Percentiles rank a stretch among this genome's conserved stretches.
Evolutionary conservation across 1,140 invertebrate species (phyloP).

Genomic region (Pantala flavescens): DNA sequence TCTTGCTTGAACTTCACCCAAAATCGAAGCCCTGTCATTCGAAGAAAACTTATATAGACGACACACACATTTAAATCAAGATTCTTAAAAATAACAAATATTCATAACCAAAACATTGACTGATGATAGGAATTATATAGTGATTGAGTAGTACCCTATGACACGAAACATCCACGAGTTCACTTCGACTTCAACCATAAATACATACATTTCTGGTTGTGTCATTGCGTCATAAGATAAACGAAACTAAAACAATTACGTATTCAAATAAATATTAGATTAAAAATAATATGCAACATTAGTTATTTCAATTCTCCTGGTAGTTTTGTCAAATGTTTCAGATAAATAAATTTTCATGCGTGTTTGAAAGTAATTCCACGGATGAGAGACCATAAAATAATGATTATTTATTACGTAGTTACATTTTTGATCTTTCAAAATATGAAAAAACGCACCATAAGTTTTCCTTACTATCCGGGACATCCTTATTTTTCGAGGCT

Average conservation of each 20-base stretch:
- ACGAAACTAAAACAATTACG: no score
- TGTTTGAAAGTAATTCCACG: no score
- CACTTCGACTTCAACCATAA: no score
- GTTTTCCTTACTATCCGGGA: conserved; percentile 48
- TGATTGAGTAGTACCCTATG: conserved; percentile 37
- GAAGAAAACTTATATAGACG: neutral
- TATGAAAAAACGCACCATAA: conserved; percentile 42
- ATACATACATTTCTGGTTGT: no score
- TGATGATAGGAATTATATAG: conserved; percentile 26
- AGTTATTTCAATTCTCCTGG: no score
- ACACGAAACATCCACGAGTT: conserved; percentile 19
- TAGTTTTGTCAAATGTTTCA: no score
- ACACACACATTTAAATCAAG: neutral
- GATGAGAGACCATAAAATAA: no score
- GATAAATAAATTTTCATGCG: no score
- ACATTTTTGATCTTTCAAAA: neutral
- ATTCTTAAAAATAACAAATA: neutral
- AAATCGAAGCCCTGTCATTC: conserved; percentile 69
- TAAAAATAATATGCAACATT: no score
- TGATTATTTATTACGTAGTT: no score
- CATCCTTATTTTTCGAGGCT: conserved; percentile 52
- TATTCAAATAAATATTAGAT: no score
- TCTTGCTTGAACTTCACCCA: conserved; percentile 88
- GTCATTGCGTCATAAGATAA: no score
- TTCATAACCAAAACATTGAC: neutral